phyloP scores from a whole-genome alignment of 2,797 vertebrate genomes.

The Argentina silus region DNA sequence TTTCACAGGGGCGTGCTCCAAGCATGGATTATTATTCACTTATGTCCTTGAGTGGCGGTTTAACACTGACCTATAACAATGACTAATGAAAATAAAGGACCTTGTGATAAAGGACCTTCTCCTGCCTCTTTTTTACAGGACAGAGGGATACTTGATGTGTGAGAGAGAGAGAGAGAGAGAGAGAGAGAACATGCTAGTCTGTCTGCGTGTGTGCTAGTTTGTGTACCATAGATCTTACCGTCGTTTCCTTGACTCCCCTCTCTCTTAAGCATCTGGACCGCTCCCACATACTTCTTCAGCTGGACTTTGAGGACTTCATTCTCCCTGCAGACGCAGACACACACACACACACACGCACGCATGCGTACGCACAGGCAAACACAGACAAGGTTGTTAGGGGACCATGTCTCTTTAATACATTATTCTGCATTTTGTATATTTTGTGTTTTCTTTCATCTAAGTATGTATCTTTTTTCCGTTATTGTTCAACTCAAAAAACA shows the following conservation, averaged over 20 bases:
- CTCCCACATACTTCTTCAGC: conserved; percentile 97
- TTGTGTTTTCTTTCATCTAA: too few relatives aligned
- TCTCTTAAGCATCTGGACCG: conserved; percentile 99
- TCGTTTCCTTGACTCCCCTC: conserved; percentile 87
- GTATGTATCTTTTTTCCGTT: too few relatives aligned
- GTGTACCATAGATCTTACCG: conserved; percentile 77
- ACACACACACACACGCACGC: conserved; percentile 36
- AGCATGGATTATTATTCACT: not conserved
- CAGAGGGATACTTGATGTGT: not conserved
- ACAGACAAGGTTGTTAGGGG: not conserved
- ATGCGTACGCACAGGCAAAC: not conserved
- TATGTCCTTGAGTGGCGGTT: not conserved
- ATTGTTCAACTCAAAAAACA: too few relatives aligned
- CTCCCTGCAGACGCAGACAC: conserved; percentile 81
- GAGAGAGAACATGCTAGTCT: conserved; percentile 9
- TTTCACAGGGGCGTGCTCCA: not conserved
- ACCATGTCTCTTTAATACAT: too few relatives aligned
- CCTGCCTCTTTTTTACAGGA: not conserved
- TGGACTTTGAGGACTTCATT: conserved; percentile 99
- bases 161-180: not conserved
- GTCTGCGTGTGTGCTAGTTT: conserved; percentile 33
- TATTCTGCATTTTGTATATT: too few relatives aligned
- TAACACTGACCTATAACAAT: conserved; percentile 4
- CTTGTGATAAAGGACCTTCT: not conserved
- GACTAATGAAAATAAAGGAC: not conserved